Evolutionary conservation across 1,140 invertebrate species (phyloP).

Genomic region (Orius insidiosus): DNA sequence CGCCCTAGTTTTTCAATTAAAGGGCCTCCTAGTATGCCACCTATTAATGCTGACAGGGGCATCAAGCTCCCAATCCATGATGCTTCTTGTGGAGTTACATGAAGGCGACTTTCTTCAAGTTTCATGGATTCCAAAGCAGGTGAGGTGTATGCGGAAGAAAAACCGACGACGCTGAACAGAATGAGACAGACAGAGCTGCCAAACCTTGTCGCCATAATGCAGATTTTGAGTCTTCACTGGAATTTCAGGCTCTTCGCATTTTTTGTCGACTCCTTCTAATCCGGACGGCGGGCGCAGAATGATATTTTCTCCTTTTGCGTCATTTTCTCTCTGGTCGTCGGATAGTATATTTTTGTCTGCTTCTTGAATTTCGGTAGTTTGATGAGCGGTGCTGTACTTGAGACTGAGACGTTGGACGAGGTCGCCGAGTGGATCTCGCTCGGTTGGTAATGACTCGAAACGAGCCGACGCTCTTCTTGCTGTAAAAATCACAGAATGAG

Average conservation of each 20-base stretch:
- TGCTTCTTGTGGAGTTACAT: not conserved
- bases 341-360: not conserved
- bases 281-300: not conserved
- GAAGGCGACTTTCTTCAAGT: constrained; percentile 20
- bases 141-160: constrained; percentile 63
- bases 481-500: no score
- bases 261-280: not conserved
- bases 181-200: constrained; percentile 61
- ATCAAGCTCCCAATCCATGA: constrained; percentile 83
- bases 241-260: not conserved
- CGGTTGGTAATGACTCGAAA: not conserved
- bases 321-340: not conserved
- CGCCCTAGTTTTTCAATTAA: constrained; percentile 71
- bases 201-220: no score
- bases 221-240: not conserved
- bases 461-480: no score
- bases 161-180: constrained; percentile 71
- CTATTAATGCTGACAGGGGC: constrained; percentile 67
- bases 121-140: constrained; percentile 54
- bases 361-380: not conserved
- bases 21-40: constrained; percentile 69
- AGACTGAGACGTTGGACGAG: constrained; percentile 6
- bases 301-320: not conserved
- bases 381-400: not conserved
- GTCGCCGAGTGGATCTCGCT: constrained; percentile 6